Evolutionary conservation across 2,113 vertebrate species (phyloP).

Genomic region (Myotis yumanensis): DNA sequence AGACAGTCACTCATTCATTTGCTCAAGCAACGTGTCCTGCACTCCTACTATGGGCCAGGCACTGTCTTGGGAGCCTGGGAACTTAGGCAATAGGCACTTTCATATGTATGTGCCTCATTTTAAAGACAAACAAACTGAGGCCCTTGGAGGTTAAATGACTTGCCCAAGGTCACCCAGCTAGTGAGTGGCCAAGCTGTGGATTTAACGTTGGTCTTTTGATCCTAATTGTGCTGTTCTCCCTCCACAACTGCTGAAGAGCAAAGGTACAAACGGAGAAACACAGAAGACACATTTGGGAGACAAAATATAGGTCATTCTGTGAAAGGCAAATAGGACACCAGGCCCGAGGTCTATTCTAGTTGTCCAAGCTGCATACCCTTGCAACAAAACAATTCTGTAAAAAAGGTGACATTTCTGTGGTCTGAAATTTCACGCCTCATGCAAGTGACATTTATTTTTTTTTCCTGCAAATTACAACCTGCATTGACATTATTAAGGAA

Average conservation of each 20-base stretch:
- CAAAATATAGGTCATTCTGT: slow-evolving; percentile 32
- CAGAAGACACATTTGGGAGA: background rate
- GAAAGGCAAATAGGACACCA: background rate
- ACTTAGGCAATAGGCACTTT: background rate
- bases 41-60: background rate
- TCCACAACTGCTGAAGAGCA: background rate
- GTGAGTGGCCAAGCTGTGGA: background rate
- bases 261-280: background rate
- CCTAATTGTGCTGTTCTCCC: background rate
- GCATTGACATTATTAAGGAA: slow-evolving; percentile 69
- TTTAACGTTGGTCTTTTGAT: background rate
- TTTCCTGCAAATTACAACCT: slow-evolving; percentile 65
- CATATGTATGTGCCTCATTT: background rate
- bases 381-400: slow-evolving; percentile 58
- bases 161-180: background rate
- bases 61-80: background rate
- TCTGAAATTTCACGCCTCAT: slow-evolving; percentile 43
- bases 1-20: background rate
- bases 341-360: slow-evolving; percentile 20
- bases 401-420: slow-evolving; percentile 54
- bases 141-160: background rate
- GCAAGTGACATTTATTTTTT: slow-evolving; percentile 73
- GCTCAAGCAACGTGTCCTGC: background rate
- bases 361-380: background rate
- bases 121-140: background rate